These are phyloP conservation scores for Pygathrix nemaeus DNA, from an alignment of 2,113 vertebrate genomes.

Conservation along the genomic window DNA sequence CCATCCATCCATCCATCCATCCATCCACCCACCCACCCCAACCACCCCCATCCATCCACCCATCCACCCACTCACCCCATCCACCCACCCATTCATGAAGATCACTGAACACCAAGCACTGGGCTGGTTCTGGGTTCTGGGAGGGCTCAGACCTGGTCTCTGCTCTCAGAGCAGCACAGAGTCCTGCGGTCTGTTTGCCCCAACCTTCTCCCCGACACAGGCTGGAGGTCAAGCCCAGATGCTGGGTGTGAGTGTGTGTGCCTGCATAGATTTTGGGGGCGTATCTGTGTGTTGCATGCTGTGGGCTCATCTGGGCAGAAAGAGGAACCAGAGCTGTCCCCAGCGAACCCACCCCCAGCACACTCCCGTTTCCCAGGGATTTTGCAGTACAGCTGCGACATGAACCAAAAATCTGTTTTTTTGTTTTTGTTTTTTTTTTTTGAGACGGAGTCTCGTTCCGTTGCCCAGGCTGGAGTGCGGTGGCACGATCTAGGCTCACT, in stretches of 20 bases:
- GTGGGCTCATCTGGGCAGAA: not conserved
- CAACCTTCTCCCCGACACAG: not conserved
- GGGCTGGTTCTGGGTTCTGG: not conserved
- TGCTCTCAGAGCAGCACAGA: not conserved
- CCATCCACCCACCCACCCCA: fast-evolving
- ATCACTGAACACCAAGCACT: not conserved
- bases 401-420: not conserved
- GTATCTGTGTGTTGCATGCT: not conserved
- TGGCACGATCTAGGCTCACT: too few species aligned
- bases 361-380: not conserved
- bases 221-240: not conserved
- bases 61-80: too few species aligned
- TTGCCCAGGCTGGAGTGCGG: too few species aligned
- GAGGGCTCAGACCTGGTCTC: not conserved
- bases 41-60: fast-evolving
- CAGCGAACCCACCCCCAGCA: not conserved
- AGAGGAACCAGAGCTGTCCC: not conserved
- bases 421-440: too few species aligned
- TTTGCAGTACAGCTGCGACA: not conserved
- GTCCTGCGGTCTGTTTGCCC: not conserved
- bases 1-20: not conserved
- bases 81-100: not conserved
- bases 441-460: too few species aligned
- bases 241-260: not conserved
- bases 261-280: not conserved